Evolutionary conservation across 2,888 invertebrate genomes (phyloP).

Genomic region (Seira musarum): DNA sequence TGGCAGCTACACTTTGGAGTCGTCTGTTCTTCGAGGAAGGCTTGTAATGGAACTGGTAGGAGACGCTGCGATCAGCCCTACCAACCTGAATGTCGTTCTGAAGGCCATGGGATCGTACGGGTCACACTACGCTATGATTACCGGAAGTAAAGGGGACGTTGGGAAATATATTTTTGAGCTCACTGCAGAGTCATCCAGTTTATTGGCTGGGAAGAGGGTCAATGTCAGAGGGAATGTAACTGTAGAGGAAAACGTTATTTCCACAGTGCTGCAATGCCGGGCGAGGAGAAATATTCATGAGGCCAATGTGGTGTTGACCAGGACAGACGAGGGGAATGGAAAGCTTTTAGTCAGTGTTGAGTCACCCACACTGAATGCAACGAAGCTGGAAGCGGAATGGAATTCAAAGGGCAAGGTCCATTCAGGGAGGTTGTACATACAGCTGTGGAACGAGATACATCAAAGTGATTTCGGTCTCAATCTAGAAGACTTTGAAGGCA

Average conservation of each 20-base stretch:
- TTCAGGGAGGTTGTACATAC: constrained; percentile 41
- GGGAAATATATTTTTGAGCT: constrained; percentile 50
- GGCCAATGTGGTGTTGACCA: constrained; percentile 22
- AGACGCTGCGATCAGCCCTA: constrained; percentile 30
- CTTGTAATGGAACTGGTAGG: constrained; percentile 51
- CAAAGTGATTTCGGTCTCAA: constrained; percentile 50
- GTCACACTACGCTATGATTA: constrained; percentile 49
- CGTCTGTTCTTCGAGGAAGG: constrained; percentile 38
- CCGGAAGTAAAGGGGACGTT: constrained; percentile 18
- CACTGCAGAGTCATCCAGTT: constrained; percentile 62
- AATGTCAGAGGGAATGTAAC: constrained; percentile 41
- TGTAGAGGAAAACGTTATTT: constrained; percentile 41
- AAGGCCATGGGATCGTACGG: constrained; percentile 60
- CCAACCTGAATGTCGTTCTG: constrained; percentile 26
- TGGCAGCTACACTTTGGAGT: constrained; percentile 43
- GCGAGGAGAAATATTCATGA: constrained; percentile 62
- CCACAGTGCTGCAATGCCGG: constrained; percentile 59
- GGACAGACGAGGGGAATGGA: constrained; percentile 35
- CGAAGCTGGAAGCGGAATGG: constrained; percentile 56
- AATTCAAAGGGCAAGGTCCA: constrained; percentile 19
- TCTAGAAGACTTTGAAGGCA: constrained; percentile 58
- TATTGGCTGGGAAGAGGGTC: constrained; percentile 65
- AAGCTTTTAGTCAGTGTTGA: constrained; percentile 59
- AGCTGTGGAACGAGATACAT: constrained; percentile 48
- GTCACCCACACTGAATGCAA: constrained; percentile 65